Evolutionary conservation across 2,113 vertebrate species (phyloP), one percentile per base, ranked within the genome.

Genomic region (Embiotoca jacksoni): DNA sequence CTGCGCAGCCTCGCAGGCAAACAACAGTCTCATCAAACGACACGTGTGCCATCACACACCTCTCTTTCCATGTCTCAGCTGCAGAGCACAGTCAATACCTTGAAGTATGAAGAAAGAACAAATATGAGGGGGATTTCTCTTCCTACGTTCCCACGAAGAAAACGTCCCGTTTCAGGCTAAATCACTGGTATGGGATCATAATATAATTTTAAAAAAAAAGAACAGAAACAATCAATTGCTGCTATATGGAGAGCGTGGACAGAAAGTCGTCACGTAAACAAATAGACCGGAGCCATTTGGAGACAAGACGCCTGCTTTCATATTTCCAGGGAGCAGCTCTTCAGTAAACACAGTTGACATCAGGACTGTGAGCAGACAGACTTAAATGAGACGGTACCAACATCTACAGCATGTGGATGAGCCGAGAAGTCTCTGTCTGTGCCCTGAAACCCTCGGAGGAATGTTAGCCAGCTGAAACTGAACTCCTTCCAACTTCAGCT

Each of bases 401-500:
- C 55, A 61, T 55, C 49, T 49, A 37, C 62, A 49, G 46, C 13
- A 4, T 74, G 50, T 31, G 35, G 39, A 57, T 54, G 61, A 66
- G 63, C 35, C 76, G 60, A 44, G 35, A 23, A 57, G 37, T 30
- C 32, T 78, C 56, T 68, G 61, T 72, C 60, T 72, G 78, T 52
- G 62, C 41, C 57, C 16, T 70, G 55, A 69, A 70, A 58, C 47
- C 54, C 33, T 55, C 62, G 7, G 56, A 81, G 78, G 64, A 70
- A 75, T 78, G 70, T 53, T 74, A 60, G 77, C 54, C 23, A 13
- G 30, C 33, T 63, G 13, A 56, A 46, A 41, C 36, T 64, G 52
- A 72, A 69, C 37, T 13, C 58, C 46, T 6, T 74, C 68, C 55
- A 81, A 57, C 41, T 61, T 56, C 31, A 65, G 58, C 67, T 80